These are phyloP conservation scores for Onychorhynchus coronatus DNA, from an alignment of 2,113 vertebrate species.

Conservation along the genomic window DNA sequence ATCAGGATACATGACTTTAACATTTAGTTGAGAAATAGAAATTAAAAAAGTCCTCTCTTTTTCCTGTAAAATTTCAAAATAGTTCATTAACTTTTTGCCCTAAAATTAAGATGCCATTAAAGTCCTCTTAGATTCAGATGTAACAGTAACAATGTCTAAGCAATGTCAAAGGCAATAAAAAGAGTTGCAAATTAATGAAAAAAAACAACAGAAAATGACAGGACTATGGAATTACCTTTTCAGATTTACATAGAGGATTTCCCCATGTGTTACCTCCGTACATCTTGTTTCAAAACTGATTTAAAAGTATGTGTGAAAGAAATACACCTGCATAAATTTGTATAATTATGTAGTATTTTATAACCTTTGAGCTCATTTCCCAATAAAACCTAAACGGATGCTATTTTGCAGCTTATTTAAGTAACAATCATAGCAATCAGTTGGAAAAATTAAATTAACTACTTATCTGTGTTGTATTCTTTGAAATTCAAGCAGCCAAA, in stretches of 20 bases:
- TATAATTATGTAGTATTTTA: neutral
- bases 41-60: neutral
- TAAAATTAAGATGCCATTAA: neutral
- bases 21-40: neutral
- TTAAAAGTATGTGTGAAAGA: neutral
- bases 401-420: neutral
- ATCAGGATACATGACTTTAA: neutral
- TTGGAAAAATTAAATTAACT: slow-evolving; percentile 34
- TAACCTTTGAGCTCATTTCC: neutral
- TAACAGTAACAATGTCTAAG: neutral
- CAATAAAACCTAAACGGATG: neutral
- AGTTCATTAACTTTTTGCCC: neutral
- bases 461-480: neutral
- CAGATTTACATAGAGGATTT: neutral
- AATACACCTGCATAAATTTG: neutral
- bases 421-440: neutral
- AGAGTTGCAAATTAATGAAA: neutral
- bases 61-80: neutral
- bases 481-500: neutral
- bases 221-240: neutral
- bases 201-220: neutral
- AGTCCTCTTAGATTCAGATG: neutral
- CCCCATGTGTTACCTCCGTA: neutral
- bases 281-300: neutral
- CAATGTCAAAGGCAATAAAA: neutral